Base-by-base conservation (phyloP, 2,888 invertebrate species). In the Blastobasis adustella region DNA sequence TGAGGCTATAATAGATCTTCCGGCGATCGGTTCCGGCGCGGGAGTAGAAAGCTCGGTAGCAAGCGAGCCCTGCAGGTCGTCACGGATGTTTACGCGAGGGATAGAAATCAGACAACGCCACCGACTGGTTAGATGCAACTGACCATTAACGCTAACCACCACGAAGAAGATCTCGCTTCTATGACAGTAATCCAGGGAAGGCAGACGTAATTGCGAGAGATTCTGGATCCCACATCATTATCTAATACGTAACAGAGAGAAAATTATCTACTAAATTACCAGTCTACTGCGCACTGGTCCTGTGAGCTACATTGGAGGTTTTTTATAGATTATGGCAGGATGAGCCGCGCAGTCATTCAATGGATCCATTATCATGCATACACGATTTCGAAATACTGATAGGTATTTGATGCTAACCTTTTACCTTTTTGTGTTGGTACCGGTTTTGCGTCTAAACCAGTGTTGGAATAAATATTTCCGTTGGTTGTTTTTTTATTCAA, bases 1-100 rank as follows among this genome's bases (percentile, higher is more conserved):
- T 70, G 73, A 78, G 73, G 76, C 69, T 79, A 71, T 80, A 79
- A 80, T 79, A 72, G 71, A 74, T 79, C 76, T 82, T 81, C 80
- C 79, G 79, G 70, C 66, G 63, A 55, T 56, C 60, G 60, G 63
- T 72, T 70, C 71, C 72, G 71, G 69, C 67, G 66, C 63, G 65
- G 69, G 73, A 73, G 69, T 79, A 78, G 80, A 81, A 82, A 82
- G 79, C 75, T 38, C 62, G 58, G 69, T 69, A 58, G 67, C 64
- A 67, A 69, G 71, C 71, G 59, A 68, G 75, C 75, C 70, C 71
- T 69, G 66, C 66, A 66, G 63, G 60, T 63, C 60, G 65, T 73
- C 64, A 65, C 79, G 78, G 80, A 81, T 79, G 75, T 76, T 73
- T 68, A 72, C 67, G 68, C 65, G 63, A 67, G 66, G 73, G 73